Evolutionary conservation across 2,888 invertebrate species (phyloP).

Genomic region (Sisyra terminalis): DNA sequence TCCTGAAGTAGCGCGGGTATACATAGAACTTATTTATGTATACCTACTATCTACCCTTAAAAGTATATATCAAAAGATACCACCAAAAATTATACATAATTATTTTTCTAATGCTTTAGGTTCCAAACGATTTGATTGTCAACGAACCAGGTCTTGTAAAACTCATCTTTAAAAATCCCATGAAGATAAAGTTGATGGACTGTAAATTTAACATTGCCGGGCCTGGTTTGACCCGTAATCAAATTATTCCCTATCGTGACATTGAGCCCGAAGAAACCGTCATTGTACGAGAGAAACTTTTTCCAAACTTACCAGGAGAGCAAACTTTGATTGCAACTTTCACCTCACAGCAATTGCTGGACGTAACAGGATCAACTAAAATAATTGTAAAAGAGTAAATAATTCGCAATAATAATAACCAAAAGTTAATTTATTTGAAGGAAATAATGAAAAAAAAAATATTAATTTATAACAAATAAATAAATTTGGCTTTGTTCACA

Average conservation of each 20-base stretch:
- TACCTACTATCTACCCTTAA: too few relatives aligned
- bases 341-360: constrained; percentile 47
- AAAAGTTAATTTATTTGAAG: too few relatives aligned
- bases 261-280: constrained; percentile 36
- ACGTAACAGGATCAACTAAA: constrained; percentile 48
- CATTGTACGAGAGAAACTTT: constrained; percentile 36
- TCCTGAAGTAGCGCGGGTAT: too few relatives aligned
- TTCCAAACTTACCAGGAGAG: constrained; percentile 44
- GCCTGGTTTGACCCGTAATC: constrained; percentile 43
- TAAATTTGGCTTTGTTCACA: too few relatives aligned
- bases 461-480: too few relatives aligned
- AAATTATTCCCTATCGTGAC: constrained; percentile 36
- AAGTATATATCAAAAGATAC: too few relatives aligned
- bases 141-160: constrained; percentile 35
- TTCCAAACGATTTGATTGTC: constrained; percentile 39
- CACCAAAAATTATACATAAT: constrained; percentile 7
- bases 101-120: constrained; percentile 24
- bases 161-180: constrained; percentile 52
- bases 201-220: constrained; percentile 57
- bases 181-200: constrained; percentile 41
- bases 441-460: too few relatives aligned
- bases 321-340: constrained; percentile 54
- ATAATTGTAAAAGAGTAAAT: constrained; percentile 31
- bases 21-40: too few relatives aligned
- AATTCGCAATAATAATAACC: constrained; percentile 12